phyloP scores from a whole-genome alignment of 2,113 vertebrate genomes.

The Diadophis punctatus region DNA sequence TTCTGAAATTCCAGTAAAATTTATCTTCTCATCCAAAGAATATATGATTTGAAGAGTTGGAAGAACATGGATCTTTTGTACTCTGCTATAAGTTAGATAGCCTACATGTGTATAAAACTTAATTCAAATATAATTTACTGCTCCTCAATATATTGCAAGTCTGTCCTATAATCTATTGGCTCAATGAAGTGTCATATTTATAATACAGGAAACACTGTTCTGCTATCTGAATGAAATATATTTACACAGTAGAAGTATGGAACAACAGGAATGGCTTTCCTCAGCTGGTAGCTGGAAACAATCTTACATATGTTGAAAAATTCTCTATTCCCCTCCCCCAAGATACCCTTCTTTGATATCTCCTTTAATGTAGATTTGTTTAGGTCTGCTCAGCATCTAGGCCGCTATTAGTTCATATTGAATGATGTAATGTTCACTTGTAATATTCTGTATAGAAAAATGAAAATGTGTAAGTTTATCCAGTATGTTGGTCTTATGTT shows the following conservation, averaged over 20 bases:
- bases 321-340: conserved; percentile 35
- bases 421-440: conserved; percentile 77
- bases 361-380: conserved; percentile 61
- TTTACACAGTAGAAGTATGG: conserved; percentile 42
- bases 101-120: not conserved
- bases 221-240: conserved; percentile 24
- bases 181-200: conserved; percentile 38
- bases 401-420: conserved; percentile 69
- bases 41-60: conserved; percentile 14
- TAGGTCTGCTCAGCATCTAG: conserved; percentile 59
- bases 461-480: conserved; percentile 77
- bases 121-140: not conserved
- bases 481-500: conserved; percentile 77
- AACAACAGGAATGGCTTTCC: conserved; percentile 35
- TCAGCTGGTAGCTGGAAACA: conserved; percentile 33
- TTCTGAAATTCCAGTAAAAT: conserved; percentile 26
- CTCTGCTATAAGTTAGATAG: conserved; percentile 17
- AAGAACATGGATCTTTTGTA: not conserved
- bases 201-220: conserved; percentile 30
- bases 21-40: not conserved
- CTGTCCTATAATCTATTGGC: conserved; percentile 23
- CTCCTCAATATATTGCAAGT: conserved; percentile 21
- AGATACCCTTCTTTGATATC: conserved; percentile 32
- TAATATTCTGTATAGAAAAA: conserved; percentile 79
- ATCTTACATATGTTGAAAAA: conserved; percentile 59